Conservation (phyloP, 2,797 vertebrate genomes). For the Scyliorhinus canicula region DNA sequence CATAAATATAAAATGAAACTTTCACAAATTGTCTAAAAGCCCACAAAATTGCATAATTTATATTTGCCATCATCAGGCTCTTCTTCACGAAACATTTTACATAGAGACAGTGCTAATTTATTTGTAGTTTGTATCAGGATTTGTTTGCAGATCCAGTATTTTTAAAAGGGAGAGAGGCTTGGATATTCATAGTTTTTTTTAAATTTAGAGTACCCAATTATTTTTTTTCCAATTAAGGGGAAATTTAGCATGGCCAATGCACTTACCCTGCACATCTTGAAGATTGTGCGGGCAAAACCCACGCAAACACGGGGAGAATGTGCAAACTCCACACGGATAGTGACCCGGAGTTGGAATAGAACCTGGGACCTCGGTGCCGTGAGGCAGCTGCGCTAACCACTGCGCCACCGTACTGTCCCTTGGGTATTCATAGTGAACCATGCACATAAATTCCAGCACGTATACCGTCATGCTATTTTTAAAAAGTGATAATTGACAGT, state of each 20-base stretch:
- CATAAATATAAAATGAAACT: neutral
- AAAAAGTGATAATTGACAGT: constrained; percentile 14
- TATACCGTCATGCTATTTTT: neutral
- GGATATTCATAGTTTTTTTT: too few species aligned
- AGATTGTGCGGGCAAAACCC: too few species aligned
- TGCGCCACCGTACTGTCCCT: too few species aligned
- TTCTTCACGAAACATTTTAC: neutral
- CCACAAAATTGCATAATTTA: neutral
- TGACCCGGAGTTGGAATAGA: too few species aligned
- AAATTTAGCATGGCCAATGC: too few species aligned
- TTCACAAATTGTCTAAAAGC: neutral
- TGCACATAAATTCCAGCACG: neutral
- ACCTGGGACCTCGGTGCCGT: too few species aligned
- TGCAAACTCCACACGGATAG: too few species aligned
- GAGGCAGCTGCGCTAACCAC: too few species aligned
- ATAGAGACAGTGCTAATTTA: neutral
- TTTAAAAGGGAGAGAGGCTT: neutral
- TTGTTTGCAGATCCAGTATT: neutral
- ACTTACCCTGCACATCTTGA: too few species aligned
- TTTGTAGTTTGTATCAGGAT: neutral
- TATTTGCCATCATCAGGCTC: neutral
- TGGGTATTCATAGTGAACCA: neutral
- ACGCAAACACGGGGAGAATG: too few species aligned
- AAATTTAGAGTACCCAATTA: too few species aligned
- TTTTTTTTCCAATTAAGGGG: too few species aligned